Evolutionary conservation across 2,888 invertebrate genomes (phyloP).

Genomic region (Polyommatus icarus): DNA sequence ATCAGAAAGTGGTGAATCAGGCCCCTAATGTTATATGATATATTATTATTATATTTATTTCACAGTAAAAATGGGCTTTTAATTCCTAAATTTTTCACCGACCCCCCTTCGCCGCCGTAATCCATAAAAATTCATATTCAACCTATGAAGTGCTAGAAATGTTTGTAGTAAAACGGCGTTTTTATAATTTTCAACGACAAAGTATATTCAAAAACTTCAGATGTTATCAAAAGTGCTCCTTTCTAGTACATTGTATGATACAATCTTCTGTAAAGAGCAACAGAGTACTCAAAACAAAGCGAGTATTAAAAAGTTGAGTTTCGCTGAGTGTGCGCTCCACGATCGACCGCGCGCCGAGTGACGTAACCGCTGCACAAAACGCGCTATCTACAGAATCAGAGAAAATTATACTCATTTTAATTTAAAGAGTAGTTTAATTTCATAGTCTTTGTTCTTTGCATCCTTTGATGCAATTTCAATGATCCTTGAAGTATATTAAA

Average conservation of each 20-base stretch:
- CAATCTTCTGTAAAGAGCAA: constrained; percentile 37
- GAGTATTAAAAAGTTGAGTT: constrained; percentile 55
- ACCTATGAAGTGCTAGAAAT: too few species aligned
- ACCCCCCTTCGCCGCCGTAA: too few species aligned
- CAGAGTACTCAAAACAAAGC: constrained; percentile 49
- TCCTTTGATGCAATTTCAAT: constrained; percentile 12
- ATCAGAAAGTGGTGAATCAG: too few species aligned
- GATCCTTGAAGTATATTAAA: background rate
- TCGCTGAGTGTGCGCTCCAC: constrained; percentile 47
- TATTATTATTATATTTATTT: too few species aligned
- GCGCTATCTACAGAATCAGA: background rate
- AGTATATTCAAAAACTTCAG: background rate
- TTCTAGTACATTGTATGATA: background rate
- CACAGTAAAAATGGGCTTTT: too few species aligned
- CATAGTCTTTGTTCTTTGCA: background rate
- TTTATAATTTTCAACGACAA: background rate
- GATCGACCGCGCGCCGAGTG: constrained; percentile 73
- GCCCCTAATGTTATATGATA: too few species aligned
- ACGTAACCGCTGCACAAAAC: constrained; percentile 44
- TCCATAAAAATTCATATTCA: too few species aligned
- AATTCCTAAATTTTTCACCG: too few species aligned
- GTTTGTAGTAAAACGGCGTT: too few species aligned
- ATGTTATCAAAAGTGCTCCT: background rate
- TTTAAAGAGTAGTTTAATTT: constrained; percentile 3
- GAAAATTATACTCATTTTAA: constrained; percentile 17